These are phyloP conservation scores for Apolygus lucorum DNA, from an alignment of 1,140 invertebrate species.

Conservation along the genomic window DNA sequence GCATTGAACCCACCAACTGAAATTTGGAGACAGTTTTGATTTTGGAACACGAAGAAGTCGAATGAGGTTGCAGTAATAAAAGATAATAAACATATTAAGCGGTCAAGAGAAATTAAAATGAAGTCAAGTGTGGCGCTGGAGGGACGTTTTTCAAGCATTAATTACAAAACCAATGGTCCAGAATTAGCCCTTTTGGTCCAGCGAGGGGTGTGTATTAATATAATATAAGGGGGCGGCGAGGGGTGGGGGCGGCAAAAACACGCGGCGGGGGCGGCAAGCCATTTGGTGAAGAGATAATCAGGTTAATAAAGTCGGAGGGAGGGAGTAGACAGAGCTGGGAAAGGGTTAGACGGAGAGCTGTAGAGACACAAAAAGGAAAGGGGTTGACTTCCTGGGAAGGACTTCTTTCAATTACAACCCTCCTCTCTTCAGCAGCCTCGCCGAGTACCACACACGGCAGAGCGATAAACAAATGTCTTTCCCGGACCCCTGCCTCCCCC, in stretches of 20 bases:
- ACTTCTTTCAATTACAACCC: not conserved
- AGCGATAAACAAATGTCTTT: not conserved
- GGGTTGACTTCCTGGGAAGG: not conserved
- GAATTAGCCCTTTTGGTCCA: not conserved
- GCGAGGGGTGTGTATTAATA: not conserved
- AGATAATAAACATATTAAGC: too few species aligned
- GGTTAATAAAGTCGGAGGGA: not conserved
- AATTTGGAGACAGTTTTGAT: too few species aligned
- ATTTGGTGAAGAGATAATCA: not conserved
- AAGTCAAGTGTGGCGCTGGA: not conserved
- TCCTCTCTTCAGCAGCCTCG: not conserved
- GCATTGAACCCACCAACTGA: too few species aligned
- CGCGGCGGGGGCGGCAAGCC: not conserved
- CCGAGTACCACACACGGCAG: not conserved
- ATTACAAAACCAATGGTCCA: not conserved
- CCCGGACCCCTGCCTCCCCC: not conserved
- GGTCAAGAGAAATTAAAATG: slow-evolving; percentile 2
- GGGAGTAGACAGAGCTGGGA: not conserved
- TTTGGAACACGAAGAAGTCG: too few species aligned
- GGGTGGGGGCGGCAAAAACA: not conserved
- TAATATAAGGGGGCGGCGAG: not conserved
- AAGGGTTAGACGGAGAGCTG: not conserved
- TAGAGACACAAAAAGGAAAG: not conserved
- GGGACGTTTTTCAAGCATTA: not conserved
- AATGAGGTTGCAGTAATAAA: too few species aligned